Conservation (phyloP, 2,113 vertebrate genomes). For the Gnathonemus longibarbis region DNA sequence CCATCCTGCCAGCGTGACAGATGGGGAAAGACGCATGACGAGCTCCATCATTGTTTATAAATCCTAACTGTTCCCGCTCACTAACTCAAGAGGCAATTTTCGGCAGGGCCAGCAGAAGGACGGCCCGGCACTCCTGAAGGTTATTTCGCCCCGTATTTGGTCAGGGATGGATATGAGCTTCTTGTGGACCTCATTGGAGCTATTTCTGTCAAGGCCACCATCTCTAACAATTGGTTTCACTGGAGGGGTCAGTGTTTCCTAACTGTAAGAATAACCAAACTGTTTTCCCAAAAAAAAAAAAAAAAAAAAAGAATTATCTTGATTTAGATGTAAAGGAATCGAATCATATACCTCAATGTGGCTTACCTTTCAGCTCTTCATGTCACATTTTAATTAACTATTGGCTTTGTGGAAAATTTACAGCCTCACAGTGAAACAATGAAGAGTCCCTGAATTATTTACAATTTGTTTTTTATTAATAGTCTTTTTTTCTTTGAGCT, state of each 20-base stretch:
- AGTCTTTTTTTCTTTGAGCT: not conserved
- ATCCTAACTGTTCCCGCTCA: slow-evolving; percentile 99
- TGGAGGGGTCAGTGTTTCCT: not conserved
- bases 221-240: not conserved
- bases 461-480: not conserved
- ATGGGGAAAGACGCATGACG: slow-evolving; percentile 99
- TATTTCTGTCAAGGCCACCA: not conserved
- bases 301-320: not conserved
- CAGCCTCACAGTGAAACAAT: not conserved
- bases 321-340: not conserved
- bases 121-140: slow-evolving; percentile 95
- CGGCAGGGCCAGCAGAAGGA: slow-evolving; percentile 87
- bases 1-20: slow-evolving; percentile 87
- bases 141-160: slow-evolving; percentile 96
- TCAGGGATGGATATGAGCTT: slow-evolving; percentile 62
- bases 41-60: slow-evolving; percentile 99
- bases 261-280: not conserved
- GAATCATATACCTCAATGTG: not conserved
- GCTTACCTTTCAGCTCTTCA: not conserved
- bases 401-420: not conserved
- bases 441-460: not conserved
- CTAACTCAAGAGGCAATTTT: slow-evolving; percentile 99
- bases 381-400: not conserved
- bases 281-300: not conserved
- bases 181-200: slow-evolving; percentile 28